Evolutionary conservation across 2,797 vertebrate species (phyloP).

Genomic region (Sebastiscus tertius): DNA sequence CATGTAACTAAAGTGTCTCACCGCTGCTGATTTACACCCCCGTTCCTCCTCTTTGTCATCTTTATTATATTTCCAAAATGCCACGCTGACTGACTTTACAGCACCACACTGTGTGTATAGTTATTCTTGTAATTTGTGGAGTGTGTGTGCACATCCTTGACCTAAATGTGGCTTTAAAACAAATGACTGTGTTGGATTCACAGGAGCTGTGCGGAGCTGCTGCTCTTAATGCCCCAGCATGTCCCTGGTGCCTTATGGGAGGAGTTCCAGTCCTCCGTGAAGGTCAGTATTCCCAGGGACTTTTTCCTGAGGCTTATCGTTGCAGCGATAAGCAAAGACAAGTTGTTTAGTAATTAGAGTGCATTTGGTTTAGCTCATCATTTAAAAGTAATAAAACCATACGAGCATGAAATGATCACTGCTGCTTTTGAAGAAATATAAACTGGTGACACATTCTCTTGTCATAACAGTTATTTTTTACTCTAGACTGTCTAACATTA

Average conservation of each 20-base stretch:
- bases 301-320: slow-evolving; percentile 32
- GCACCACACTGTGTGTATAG: background rate
- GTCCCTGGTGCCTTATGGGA: slow-evolving; percentile 96
- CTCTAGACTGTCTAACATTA: background rate
- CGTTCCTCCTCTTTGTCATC: background rate
- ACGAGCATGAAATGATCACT: background rate
- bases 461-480: slow-evolving; percentile 5
- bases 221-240: slow-evolving; percentile 92
- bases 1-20: background rate
- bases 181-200: slow-evolving; percentile 63
- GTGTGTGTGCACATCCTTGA: slow-evolving; percentile 59
- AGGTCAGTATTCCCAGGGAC: slow-evolving; percentile 84
- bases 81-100: slow-evolving; percentile 7
- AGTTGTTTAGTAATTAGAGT: slow-evolving; percentile 9
- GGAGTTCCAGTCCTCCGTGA: slow-evolving; percentile 95
- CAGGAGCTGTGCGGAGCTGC: slow-evolving; percentile 98
- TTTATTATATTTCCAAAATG: slow-evolving; percentile 8
- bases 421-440: background rate
- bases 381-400: background rate
- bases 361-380: slow-evolving; percentile 5
- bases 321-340: slow-evolving; percentile 26
- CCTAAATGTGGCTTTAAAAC: slow-evolving; percentile 63
- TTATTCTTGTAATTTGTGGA: slow-evolving; percentile 26
- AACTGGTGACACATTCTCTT: background rate
- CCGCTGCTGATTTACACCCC: background rate